Base-by-base conservation (phyloP, 2,797 vertebrate species). In the Sebastolobus alascanus region DNA sequence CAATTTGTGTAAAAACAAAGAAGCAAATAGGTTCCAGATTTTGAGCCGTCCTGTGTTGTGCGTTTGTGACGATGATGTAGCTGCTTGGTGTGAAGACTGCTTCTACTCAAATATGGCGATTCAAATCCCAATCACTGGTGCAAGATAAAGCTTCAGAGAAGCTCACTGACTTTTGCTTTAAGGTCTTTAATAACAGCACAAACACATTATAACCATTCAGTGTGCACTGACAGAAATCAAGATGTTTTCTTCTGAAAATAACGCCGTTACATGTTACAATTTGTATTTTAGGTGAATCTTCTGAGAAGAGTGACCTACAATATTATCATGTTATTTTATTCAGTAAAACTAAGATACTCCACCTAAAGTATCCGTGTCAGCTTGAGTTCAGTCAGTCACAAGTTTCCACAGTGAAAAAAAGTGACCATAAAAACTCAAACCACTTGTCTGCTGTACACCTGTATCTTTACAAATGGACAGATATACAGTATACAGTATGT, bases 1-100 rank as follows among this genome's bases (percentile, higher is more conserved):
- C 73, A 54, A 55, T 82, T 79, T 73, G 59, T 72, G 59, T 29
- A 65, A 64, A n/a, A 6, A 37, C n/a, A 56, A 55, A 4, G 65
- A 66, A 16, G 8, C 4, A 27, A 46, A 56, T 22, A 68, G 38
- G 61, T 38, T 61, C 10, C 2, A 66, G 35, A 35, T 64, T 65
- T 9, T 9, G 13, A 25, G 22, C 0, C 29, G 14, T 16, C 37
- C n/a, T 65, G 31, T 25, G 12, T n/a, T n/a, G 4, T 27, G 16
- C 9, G 31, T 60, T 33, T 60, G 14, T 31, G 10, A 37, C 60
- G 22, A 14, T 37, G 20, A 63, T 37, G 59, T 61, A 14, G 3
- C n/a, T 38, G 61, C 61, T 64, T 63, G 5, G 35, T 63, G 33
- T 63, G 60, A 22, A 38, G 33, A 37, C 50, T 52, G 50, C 43